These are phyloP conservation scores for Acanthochromis polyacanthus DNA, from an alignment of 2,113 vertebrate genomes.

Conservation along the genomic window DNA sequence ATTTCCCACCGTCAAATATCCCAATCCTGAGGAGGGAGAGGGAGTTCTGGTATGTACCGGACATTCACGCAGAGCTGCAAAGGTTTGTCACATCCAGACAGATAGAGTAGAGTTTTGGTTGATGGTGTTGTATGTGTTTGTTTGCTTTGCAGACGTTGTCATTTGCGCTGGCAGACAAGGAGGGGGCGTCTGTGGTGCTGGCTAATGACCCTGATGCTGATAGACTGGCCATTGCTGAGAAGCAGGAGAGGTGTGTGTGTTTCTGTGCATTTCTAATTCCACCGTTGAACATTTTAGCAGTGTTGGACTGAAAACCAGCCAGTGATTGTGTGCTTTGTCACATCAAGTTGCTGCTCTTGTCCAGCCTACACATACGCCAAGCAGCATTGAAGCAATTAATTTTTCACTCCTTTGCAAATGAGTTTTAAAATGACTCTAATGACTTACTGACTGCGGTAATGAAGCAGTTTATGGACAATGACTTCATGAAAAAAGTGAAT, in stretches of 20 bases:
- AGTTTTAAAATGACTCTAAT: neutral
- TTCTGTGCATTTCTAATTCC: neutral
- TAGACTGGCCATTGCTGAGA: conserved; percentile 95
- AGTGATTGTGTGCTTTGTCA: neutral
- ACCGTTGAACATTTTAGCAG: neutral
- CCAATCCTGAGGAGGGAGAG: conserved; percentile 97
- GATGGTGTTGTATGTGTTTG: conserved; percentile 4
- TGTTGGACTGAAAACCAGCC: neutral
- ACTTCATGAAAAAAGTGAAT: too few relatives aligned
- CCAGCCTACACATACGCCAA: neutral
- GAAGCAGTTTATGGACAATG: neutral
- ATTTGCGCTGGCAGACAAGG: conserved; percentile 92
- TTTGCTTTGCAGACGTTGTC: conserved; percentile 89
- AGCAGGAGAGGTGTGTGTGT: conserved; percentile 86
- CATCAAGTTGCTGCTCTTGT: neutral
- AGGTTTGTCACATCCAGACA: neutral
- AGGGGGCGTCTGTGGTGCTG: conserved; percentile 90
- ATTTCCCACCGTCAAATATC: conserved; percentile 96
- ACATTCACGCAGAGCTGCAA: neutral
- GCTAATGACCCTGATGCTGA: conserved; percentile 98
- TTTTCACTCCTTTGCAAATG: neutral
- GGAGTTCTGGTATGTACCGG: conserved; percentile 91
- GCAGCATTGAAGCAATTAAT: neutral
- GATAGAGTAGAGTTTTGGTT: neutral
- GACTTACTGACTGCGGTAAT: neutral